Conservation (phyloP, 2,797 vertebrate genomes). For the Acanthiza pusilla region DNA sequence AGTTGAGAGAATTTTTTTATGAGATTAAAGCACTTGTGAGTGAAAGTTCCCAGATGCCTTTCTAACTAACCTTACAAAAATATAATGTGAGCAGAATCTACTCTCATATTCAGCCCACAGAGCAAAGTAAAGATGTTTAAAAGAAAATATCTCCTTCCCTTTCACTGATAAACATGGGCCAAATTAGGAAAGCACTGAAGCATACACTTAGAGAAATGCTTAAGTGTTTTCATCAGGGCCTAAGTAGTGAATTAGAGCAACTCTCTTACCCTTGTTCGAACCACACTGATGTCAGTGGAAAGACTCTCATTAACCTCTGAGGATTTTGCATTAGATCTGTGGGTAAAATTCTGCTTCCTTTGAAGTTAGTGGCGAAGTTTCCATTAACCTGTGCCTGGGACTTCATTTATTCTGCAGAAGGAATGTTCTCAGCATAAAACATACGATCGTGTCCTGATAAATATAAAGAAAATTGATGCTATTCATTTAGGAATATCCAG, state of each 20-base stretch:
- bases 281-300: neutral
- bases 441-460: neutral
- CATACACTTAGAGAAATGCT: neutral
- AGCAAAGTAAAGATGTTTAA: neutral
- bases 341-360: slow-evolving; percentile 13
- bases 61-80: neutral
- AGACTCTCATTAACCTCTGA: slow-evolving; percentile 46
- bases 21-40: neutral
- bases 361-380: slow-evolving; percentile 14
- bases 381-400: slow-evolving; percentile 50
- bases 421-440: slow-evolving; percentile 6
- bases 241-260: slow-evolving; percentile 15
- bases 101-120: neutral
- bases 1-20: neutral
- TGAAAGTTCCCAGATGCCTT: neutral
- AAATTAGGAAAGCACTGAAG: neutral
- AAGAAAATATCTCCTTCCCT: neutral
- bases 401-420: slow-evolving; percentile 36
- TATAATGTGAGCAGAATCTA: neutral
- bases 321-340: slow-evolving; percentile 29
- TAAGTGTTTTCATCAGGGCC: neutral
- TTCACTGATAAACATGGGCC: neutral
- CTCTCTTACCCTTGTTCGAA: neutral
- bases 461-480: slow-evolving; percentile 13
- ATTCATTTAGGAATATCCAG: slow-evolving; percentile 15